phyloP scores from a whole-genome alignment of 2,888 invertebrate species.

The Apomyelois bistriatella region DNA sequence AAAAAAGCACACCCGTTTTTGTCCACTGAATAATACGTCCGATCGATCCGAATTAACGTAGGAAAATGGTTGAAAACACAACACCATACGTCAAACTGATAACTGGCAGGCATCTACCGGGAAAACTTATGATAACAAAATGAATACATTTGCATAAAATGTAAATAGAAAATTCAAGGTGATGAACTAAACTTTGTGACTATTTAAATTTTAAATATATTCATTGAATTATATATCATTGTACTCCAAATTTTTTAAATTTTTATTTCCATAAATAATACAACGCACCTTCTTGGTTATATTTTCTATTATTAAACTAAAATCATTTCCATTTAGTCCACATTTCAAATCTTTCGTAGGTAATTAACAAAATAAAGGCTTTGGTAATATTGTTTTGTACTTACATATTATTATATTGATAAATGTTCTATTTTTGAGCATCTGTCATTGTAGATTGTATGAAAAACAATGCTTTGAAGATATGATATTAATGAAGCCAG shows the following conservation, averaged over 20 bases:
- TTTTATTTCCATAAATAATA: no score
- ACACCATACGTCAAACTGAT: slow-evolving; percentile 46
- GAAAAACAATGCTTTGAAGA: neutral
- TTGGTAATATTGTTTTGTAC: no score
- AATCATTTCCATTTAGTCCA: no score
- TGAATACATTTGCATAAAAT: slow-evolving; percentile 7
- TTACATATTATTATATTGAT: neutral
- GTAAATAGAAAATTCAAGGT: neutral
- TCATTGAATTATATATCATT: no score
- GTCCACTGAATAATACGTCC: slow-evolving; percentile 40
- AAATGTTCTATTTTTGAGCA: neutral
- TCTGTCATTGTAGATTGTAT: neutral
- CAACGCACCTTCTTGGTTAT: no score
- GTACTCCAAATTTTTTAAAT: no score
- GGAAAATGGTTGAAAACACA: slow-evolving; percentile 66
- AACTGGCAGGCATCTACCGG: slow-evolving; percentile 48
- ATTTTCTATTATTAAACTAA: no score
- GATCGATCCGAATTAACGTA: slow-evolving; percentile 56
- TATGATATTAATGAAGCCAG: slow-evolving; percentile 1
- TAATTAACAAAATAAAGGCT: no score
- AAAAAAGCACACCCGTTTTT: slow-evolving; percentile 18
- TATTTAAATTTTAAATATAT: neutral
- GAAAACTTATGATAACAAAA: slow-evolving; percentile 65
- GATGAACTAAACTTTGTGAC: neutral
- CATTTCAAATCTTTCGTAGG: no score